A percentile compares a stretch with the other conserved stretches of the same genome.
These are phyloP conservation scores for Halocynthia aurantium DNA, from an alignment of 23 tunicate species.

Conservation along the genomic window DNA sequence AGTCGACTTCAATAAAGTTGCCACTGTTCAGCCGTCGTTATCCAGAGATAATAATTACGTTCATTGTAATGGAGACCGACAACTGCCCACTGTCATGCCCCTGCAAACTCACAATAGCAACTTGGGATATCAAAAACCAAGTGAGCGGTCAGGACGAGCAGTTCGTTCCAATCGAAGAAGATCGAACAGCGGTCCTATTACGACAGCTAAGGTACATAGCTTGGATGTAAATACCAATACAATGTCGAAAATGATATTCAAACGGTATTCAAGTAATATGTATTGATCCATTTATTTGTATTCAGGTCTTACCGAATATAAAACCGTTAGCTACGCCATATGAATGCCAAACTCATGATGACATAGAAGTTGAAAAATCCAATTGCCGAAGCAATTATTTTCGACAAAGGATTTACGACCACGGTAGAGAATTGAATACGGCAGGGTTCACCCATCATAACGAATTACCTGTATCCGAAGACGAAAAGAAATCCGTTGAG, in stretches of 20 bases:
- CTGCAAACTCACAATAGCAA: no score
- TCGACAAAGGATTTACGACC: background rate
- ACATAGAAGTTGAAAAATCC: background rate
- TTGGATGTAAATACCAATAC: background rate
- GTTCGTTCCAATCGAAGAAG: conserved; percentile 17
- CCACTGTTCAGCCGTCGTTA: no score
- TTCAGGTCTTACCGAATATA: background rate
- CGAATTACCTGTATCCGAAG: no score
- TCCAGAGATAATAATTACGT: no score
- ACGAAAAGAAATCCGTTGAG: no score
- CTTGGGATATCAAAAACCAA: no score
- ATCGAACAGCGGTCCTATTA: conserved; percentile 57
- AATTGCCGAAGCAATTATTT: background rate
- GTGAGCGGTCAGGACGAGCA: no score
- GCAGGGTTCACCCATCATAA: no score
- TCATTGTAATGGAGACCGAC: no score
- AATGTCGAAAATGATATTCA: background rate
- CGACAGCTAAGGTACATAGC: conserved; percentile 34
- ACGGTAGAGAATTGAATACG: background rate
- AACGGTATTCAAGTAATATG: background rate
- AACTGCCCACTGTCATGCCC: no score
- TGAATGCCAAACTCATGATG: conserved; percentile 1
- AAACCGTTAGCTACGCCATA: background rate
- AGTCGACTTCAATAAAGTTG: no score
- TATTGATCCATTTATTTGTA: background rate